Conservation (phyloP, 2,888 invertebrate genomes). For the Dryococelus australis region DNA sequence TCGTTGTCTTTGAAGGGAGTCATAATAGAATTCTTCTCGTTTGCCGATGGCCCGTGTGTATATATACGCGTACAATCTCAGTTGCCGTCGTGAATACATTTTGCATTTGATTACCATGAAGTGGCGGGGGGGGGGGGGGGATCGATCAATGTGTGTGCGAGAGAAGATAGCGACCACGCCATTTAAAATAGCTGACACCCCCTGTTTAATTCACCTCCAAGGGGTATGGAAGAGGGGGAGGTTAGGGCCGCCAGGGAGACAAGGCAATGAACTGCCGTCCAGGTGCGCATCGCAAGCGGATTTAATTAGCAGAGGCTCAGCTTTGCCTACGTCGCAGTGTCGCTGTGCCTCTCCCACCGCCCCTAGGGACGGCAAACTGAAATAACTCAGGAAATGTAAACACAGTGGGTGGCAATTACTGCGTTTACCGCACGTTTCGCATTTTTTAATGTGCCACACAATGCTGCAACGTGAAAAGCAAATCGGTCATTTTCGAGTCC, state of each 20-base stretch:
- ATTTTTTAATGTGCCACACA: not conserved
- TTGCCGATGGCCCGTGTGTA: not conserved
- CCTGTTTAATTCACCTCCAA: not conserved
- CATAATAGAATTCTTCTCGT: slow-evolving; percentile 9
- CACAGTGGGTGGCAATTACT: not conserved
- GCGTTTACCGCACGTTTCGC: not conserved
- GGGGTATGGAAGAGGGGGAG: not conserved
- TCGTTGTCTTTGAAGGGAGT: not conserved
- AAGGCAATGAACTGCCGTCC: slow-evolving; percentile 12
- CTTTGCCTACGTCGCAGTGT: not conserved
- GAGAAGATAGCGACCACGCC: slow-evolving; percentile 39
- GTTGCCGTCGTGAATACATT: slow-evolving; percentile 40
- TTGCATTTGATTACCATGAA: slow-evolving; percentile 42
- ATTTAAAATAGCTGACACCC: slow-evolving; percentile 40
- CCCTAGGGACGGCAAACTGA: not conserved
- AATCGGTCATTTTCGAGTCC: not conserved
- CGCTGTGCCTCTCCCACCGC: not conserved
- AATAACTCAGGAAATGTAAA: not conserved
- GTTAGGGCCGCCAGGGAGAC: not conserved
- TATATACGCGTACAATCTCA: not conserved
- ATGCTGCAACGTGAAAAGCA: not conserved
- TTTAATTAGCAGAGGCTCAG: not conserved
- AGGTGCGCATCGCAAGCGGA: slow-evolving; percentile 11
- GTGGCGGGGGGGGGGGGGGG: slow-evolving; percentile 30
- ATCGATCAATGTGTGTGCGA: slow-evolving; percentile 34